Conservation (phyloP, 2,888 invertebrate species). For the Osmoderma eremita region DNA sequence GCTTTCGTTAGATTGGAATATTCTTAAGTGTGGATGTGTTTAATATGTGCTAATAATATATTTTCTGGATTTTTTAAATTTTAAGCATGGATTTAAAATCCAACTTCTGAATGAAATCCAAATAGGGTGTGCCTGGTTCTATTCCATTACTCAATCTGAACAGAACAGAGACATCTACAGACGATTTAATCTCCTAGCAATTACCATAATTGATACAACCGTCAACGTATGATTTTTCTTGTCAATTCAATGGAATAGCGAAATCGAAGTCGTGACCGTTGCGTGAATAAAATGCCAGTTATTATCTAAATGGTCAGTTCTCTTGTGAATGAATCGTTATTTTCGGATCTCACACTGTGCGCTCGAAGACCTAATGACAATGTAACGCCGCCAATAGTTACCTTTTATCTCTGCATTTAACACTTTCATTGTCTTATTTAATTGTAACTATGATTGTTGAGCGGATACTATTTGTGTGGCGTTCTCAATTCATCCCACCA, state of each 20-base stretch:
- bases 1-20: no score
- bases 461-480: neutral
- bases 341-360: conserved; percentile 50
- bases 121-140: no score
- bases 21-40: no score
- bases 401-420: conserved; percentile 30
- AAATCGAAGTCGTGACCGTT: conserved; percentile 32
- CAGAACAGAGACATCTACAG: neutral
- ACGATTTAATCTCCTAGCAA: conserved; percentile 10
- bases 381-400: conserved; percentile 27
- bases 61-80: no score
- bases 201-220: conserved; percentile 18
- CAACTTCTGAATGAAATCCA: no score
- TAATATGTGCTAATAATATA: no score
- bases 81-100: no score
- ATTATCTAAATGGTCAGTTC: conserved; percentile 55
- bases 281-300: conserved; percentile 49
- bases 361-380: conserved; percentile 46
- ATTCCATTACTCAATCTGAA: neutral
- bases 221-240: conserved; percentile 15
- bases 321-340: conserved; percentile 54
- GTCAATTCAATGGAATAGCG: conserved; percentile 18
- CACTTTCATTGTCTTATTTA: conserved; percentile 44
- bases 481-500: neutral
- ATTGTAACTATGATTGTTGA: conserved; percentile 26